Conservation (phyloP, 1,140 invertebrate species). For the Brachionus rotundiformis region DNA sequence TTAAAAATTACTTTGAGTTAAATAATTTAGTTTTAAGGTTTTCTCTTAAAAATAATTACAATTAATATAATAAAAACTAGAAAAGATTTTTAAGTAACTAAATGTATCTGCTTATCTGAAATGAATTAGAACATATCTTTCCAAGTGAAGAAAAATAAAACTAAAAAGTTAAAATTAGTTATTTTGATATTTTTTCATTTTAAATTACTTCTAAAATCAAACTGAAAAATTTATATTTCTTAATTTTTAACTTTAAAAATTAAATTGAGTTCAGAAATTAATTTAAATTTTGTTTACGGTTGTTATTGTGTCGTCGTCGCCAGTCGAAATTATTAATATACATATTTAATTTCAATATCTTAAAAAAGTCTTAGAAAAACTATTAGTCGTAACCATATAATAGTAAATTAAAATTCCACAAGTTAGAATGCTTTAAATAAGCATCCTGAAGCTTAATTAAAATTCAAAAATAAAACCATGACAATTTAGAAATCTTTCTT, state of each 20-base stretch:
- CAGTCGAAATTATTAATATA: neutral
- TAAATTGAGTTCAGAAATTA: neutral
- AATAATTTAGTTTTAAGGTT: too few species aligned
- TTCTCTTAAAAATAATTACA: too few species aligned
- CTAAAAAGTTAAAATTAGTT: too few species aligned
- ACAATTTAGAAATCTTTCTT: neutral
- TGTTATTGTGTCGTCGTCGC: neutral
- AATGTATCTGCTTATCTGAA: too few species aligned
- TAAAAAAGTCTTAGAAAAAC: neutral
- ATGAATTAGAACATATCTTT: too few species aligned
- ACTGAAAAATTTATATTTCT: too few species aligned
- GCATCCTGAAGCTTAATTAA: neutral
- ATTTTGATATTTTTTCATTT: too few species aligned
- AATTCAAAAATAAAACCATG: slow-evolving; percentile 4
- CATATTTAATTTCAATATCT: slow-evolving; percentile 4
- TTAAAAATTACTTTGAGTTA: neutral
- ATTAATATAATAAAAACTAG: too few species aligned
- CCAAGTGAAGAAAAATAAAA: too few species aligned
- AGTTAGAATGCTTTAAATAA: neutral
- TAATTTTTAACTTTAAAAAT: too few species aligned
- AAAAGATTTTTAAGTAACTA: too few species aligned
- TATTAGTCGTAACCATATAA: neutral
- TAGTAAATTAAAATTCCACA: slow-evolving; percentile 3
- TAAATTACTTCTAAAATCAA: neutral
- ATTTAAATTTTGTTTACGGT: neutral